Percentiles rank a stretch among this genome's conserved stretches.
phyloP scores from a whole-genome alignment of 1,140 invertebrate species.

The Aphis craccivora region DNA sequence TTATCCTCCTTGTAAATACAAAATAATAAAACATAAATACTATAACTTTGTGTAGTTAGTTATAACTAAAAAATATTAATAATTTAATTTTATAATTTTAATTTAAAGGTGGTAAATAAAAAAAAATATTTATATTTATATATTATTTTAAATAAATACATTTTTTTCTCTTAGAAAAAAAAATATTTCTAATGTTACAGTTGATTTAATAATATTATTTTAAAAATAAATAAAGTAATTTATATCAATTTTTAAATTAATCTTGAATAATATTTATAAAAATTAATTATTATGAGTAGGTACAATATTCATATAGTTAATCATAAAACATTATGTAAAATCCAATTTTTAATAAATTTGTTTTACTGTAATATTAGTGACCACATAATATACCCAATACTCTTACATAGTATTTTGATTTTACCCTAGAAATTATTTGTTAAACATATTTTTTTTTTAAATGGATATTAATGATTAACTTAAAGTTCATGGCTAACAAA shows the following conservation, averaged over 20 bases:
- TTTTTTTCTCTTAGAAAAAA: too few relatives aligned
- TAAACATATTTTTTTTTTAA: constrained; percentile 40
- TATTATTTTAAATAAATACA: too few relatives aligned
- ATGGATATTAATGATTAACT: constrained; percentile 50
- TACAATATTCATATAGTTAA: neutral
- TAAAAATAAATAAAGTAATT: neutral
- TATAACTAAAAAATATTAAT: neutral
- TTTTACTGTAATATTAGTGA: neutral
- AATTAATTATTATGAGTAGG: neutral
- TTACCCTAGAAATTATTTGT: neutral
- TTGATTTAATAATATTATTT: neutral
- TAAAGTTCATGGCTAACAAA: constrained; percentile 22
- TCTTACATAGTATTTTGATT: constrained; percentile 1
- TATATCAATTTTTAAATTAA: neutral
- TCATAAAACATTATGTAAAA: neutral
- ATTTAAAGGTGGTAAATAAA: too few relatives aligned
- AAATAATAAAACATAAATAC: neutral
- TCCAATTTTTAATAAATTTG: neutral
- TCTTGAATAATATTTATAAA: neutral
- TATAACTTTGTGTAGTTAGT: neutral
- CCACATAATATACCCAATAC: neutral
- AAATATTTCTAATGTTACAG: neutral
- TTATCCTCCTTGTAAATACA: neutral
- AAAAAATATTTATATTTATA: too few relatives aligned
- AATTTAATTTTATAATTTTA: neutral